These are phyloP conservation scores for Eubucco bourcierii DNA, from an alignment of 2,113 vertebrate species.

Conservation along the genomic window DNA sequence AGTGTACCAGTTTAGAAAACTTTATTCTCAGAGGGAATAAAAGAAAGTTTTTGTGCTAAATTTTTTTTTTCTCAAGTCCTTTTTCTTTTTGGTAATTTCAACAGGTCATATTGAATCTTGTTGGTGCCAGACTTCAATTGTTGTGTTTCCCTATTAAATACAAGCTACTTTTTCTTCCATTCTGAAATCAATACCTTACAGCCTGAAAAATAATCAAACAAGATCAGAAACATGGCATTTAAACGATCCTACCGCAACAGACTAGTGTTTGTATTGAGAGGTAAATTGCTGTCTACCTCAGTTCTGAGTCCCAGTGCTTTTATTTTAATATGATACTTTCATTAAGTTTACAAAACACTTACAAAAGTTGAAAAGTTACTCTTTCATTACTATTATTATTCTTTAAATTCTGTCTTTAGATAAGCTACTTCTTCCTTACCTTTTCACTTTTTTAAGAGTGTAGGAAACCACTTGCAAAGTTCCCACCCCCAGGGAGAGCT, in stretches of 20 bases:
- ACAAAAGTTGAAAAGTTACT: not conserved
- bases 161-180: not conserved
- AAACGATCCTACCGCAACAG: not conserved
- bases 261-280: not conserved
- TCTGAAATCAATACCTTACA: not conserved
- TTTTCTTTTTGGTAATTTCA: slow-evolving; percentile 4
- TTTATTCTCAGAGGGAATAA: not conserved
- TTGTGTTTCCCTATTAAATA: not conserved
- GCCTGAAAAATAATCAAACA: not conserved
- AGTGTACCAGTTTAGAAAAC: not conserved
- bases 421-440: not conserved
- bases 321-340: not conserved
- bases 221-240: not conserved
- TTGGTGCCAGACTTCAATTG: not conserved
- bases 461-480: slow-evolving; percentile 35
- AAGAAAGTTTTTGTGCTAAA: not conserved
- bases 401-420: not conserved
- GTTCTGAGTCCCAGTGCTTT: not conserved
- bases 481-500: not conserved
- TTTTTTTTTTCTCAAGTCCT: not conserved
- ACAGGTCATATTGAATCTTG: not conserved
- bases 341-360: not conserved
- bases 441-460: not conserved
- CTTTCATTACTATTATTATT: not conserved
- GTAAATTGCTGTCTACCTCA: not conserved